Conservation (phyloP, 2,113 vertebrate species). For the Oxyura jamaicensis region DNA sequence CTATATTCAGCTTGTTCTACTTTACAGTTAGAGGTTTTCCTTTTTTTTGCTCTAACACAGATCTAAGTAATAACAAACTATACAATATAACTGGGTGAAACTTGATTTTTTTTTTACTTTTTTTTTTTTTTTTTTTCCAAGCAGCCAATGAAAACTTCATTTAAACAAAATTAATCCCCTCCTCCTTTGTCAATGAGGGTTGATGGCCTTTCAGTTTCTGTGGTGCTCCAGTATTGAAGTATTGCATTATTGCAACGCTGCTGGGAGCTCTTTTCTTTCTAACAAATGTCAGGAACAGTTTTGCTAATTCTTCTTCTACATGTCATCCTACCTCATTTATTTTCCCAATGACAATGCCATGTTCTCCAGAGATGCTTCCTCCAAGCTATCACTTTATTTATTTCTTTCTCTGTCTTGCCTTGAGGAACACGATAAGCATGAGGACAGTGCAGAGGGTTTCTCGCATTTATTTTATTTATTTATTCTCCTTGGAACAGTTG, state of each 20-base stretch:
- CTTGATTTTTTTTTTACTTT: background rate
- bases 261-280: background rate
- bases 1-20: background rate
- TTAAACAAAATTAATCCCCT: background rate
- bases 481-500: background rate
- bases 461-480: background rate
- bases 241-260: background rate
- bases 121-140: background rate
- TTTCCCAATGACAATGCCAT: background rate
- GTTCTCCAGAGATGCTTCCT: background rate
- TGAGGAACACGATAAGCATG: background rate
- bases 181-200: background rate
- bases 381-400: background rate
- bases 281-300: background rate
- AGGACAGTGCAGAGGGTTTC: background rate
- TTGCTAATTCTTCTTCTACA: background rate
- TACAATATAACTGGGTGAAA: rapidly evolving
- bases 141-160: background rate
- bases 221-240: background rate
- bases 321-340: background rate
- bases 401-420: background rate
- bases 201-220: background rate
- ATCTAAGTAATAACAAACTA: background rate
- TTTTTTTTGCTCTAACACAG: background rate
- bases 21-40: background rate